Conservation (phyloP, 2,797 vertebrate species). For the Fistularia tabacaria region DNA sequence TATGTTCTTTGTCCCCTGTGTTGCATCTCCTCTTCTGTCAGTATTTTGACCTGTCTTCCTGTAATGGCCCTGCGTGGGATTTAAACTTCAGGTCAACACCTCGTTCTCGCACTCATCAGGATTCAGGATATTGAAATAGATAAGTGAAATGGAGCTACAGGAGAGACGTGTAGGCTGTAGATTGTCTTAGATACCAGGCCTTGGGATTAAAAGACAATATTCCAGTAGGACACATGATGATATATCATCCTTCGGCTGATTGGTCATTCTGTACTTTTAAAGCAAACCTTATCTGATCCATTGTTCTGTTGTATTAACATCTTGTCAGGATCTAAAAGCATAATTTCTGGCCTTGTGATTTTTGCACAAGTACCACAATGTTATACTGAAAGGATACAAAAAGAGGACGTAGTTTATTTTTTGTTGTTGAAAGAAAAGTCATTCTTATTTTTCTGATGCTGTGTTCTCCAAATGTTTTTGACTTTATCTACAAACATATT, state of each 20-base stretch:
- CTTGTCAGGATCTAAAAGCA: conserved; percentile 17
- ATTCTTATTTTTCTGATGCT: too few relatives aligned
- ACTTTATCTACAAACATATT: too few relatives aligned
- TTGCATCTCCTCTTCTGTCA: conserved; percentile 61
- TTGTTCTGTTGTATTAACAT: conserved; percentile 18
- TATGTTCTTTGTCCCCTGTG: conserved; percentile 62
- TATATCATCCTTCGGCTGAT: conserved; percentile 50
- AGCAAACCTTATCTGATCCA: conserved; percentile 39
- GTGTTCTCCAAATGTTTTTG: too few relatives aligned
- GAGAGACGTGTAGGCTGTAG: conserved; percentile 40
- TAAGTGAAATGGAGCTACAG: conserved; percentile 61
- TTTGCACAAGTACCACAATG: too few relatives aligned
- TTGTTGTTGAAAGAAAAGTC: too few relatives aligned
- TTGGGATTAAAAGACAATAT: conserved; percentile 38
- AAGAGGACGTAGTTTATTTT: too few relatives aligned
- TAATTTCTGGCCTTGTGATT: conserved; percentile 13
- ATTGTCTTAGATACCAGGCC: conserved; percentile 11
- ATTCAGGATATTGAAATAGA: conserved; percentile 72
- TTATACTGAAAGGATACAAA: not conserved
- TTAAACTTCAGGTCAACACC: conserved; percentile 67
- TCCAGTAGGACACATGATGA: conserved; percentile 30
- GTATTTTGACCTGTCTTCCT: conserved; percentile 55
- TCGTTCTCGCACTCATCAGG: conserved; percentile 56
- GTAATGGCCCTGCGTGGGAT: conserved; percentile 65
- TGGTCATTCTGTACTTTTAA: conserved; percentile 11